A percentile compares a stretch with the other conserved stretches of the same genome.
These are phyloP conservation scores for Nerophis lumbriciformis DNA, from an alignment of 2,113 vertebrate genomes.

Conservation along the genomic window DNA sequence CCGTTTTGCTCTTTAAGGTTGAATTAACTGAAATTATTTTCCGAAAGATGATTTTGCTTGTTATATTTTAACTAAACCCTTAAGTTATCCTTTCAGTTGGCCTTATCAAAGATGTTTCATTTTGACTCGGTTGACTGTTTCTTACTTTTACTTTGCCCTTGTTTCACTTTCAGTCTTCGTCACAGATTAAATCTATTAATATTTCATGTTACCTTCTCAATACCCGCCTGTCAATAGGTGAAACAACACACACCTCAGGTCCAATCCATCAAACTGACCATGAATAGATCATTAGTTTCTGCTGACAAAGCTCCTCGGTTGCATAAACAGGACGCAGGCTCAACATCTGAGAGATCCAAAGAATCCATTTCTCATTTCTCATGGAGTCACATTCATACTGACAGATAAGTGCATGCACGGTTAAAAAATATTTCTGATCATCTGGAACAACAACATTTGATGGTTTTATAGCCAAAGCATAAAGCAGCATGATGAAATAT, in stretches of 20 bases:
- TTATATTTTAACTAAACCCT: background rate
- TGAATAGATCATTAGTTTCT: conserved; percentile 55
- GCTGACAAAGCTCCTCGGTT: conserved; percentile 50
- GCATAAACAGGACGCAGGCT: conserved; percentile 27
- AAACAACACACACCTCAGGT: conserved; percentile 45
- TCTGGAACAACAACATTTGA: background rate
- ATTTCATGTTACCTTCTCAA: conserved; percentile 52
- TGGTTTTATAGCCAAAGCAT: background rate
- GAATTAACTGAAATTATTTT: too few relatives aligned
- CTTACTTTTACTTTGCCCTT: conserved; percentile 13
- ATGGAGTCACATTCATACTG: conserved; percentile 11
- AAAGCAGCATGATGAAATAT: too few relatives aligned
- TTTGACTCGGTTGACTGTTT: background rate
- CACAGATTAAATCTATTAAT: conserved; percentile 49
- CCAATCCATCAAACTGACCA: conserved; percentile 56
- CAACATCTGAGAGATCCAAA: conserved; percentile 50
- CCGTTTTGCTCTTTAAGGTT: background rate
- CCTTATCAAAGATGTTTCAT: background rate
- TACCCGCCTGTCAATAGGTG: conserved; percentile 53
- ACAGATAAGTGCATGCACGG: background rate
- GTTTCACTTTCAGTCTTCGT: conserved; percentile 23
- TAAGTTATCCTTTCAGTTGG: background rate
- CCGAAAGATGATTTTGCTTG: too few relatives aligned
- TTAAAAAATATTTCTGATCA: background rate
- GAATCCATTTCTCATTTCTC: conserved; percentile 51